A percentile compares a stretch with the other conserved stretches of the same genome.
Conservation (phyloP, 2,113 vertebrate genomes). For the Galemys pyrenaicus region DNA sequence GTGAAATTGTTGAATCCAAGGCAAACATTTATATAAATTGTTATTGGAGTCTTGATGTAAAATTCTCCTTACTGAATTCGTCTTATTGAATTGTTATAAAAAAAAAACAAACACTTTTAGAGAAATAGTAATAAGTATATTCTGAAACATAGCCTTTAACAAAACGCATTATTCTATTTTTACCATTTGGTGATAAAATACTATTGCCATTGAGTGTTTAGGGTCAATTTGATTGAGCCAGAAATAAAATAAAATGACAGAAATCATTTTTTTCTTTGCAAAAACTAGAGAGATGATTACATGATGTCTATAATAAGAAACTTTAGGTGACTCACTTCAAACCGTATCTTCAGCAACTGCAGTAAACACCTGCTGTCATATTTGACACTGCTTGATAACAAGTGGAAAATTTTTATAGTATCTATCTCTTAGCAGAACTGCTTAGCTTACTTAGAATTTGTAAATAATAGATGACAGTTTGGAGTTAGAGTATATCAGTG, state of each 20-base stretch:
- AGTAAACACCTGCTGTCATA: slow-evolving; percentile 56
- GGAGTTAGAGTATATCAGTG: slow-evolving; percentile 81
- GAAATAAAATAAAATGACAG: slow-evolving; percentile 49
- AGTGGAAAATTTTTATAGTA: slow-evolving; percentile 81
- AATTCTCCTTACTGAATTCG: not conserved
- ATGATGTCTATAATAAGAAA: slow-evolving; percentile 50
- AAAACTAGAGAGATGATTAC: not conserved
- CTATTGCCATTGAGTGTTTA: slow-evolving; percentile 12
- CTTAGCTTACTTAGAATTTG: slow-evolving; percentile 82
- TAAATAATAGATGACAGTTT: slow-evolving; percentile 87
- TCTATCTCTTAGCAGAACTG: slow-evolving; percentile 79
- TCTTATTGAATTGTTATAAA: not conserved
- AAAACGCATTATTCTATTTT: slow-evolving; percentile 28
- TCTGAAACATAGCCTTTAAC: not conserved
- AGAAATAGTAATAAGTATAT: not conserved
- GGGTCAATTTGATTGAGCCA: slow-evolving; percentile 30
- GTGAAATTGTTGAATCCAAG: not conserved
- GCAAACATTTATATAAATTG: not conserved
- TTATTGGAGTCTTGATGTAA: not conserved
- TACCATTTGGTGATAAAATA: slow-evolving; percentile 23
- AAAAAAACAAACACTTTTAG: not conserved
- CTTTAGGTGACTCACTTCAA: slow-evolving; percentile 46
- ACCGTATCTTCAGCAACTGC: not conserved
- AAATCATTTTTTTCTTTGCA: not conserved
- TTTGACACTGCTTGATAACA: slow-evolving; percentile 78